phyloP scores from a whole-genome alignment of 2,113 vertebrate species.

The Oophaga pumilio region DNA sequence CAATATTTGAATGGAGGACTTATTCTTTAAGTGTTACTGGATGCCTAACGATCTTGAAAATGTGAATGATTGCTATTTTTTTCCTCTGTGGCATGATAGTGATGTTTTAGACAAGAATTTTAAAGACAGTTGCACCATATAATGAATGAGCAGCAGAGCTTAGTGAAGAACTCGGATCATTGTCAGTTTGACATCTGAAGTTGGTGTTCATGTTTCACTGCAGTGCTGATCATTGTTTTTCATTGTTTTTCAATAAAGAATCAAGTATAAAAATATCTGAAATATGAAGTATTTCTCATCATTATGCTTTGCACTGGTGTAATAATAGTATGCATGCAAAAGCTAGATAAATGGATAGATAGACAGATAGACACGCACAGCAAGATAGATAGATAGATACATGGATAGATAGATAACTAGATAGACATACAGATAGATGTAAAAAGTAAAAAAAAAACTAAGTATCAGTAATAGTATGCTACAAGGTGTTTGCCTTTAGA shows the following conservation, averaged over 20 bases:
- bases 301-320: background rate
- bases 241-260: background rate
- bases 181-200: background rate
- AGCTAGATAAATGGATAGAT: no score
- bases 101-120: slow-evolving; percentile 13
- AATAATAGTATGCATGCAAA: background rate
- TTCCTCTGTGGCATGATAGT: background rate
- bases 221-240: background rate
- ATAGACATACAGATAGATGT: no score
- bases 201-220: background rate
- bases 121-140: background rate
- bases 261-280: background rate
- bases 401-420: no score
- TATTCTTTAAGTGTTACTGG: background rate
- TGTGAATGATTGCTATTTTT: background rate
- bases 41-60: slow-evolving; percentile 22
- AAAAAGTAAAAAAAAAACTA: no score
- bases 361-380: no score
- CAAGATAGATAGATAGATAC: no score
- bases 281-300: background rate
- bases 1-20: slow-evolving; percentile 22
- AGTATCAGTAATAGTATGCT: no score
- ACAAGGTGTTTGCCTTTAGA: no score
- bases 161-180: background rate
- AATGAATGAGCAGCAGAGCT: slow-evolving; percentile 13